phyloP scores from a whole-genome alignment of 2,888 invertebrate species.

The Melinaea menophilus region DNA sequence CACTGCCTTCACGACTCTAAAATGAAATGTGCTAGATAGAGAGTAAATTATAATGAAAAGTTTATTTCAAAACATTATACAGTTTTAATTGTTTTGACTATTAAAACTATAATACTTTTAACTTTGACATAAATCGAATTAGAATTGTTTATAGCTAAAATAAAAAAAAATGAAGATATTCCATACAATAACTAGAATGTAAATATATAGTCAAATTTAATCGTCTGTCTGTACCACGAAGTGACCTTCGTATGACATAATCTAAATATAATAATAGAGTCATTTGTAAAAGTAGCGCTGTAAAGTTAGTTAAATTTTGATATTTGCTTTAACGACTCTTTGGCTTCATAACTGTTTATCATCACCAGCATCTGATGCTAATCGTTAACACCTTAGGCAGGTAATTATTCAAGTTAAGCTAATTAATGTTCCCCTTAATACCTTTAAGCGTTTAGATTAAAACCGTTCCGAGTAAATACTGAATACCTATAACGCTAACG shows the following conservation, averaged over 20 bases:
- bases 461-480: conserved; percentile 1
- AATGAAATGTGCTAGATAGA: conserved; percentile 1
- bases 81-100: no score
- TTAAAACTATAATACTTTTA: no score
- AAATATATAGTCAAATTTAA: no score
- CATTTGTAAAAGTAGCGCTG: neutral
- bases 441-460: conserved; percentile 16
- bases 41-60: neutral
- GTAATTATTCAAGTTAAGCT: conserved; percentile 15
- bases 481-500: neutral
- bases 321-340: conserved; percentile 9
- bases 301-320: conserved; percentile 1
- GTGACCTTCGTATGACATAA: no score
- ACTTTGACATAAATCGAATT: no score
- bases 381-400: conserved; percentile 11
- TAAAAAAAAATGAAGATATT: no score
- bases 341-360: conserved; percentile 6
- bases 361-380: conserved; percentile 5
- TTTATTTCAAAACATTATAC: neutral
- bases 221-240: no score
- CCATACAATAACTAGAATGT: no score
- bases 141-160: no score
- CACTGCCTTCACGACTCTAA: neutral
- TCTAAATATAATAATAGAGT: no score
- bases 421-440: conserved; percentile 13